Conservation (phyloP, 1,140 invertebrate species). For the Plectus sambesii region DNA sequence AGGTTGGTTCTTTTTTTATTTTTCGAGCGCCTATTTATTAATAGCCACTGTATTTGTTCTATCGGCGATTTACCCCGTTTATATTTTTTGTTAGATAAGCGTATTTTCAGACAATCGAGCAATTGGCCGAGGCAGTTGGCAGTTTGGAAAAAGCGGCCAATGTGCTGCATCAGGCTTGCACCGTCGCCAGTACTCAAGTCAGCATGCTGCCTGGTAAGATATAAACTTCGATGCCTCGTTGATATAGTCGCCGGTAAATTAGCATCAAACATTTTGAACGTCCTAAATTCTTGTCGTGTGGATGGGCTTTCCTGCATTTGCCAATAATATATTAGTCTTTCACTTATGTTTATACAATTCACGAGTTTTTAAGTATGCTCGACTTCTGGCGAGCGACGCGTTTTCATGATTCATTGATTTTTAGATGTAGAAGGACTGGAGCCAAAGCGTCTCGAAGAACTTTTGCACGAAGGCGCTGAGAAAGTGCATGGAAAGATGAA, state of each 20-base stretch:
- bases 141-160: constrained; percentile 21
- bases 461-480: background rate
- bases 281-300: no score
- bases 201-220: constrained; percentile 3
- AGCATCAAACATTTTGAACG: no score
- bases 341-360: no score
- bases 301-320: no score
- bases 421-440: background rate
- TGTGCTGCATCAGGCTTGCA: constrained; percentile 23
- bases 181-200: constrained; percentile 26
- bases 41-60: no score
- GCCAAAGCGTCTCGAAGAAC: background rate
- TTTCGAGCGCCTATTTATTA: no score
- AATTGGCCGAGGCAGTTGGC: background rate
- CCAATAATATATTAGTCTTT: no score
- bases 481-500: background rate
- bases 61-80: constrained; percentile 1
- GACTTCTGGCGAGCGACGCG: background rate
- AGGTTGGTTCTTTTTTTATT: no score
- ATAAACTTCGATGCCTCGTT: background rate
- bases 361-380: no score
- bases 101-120: constrained; percentile 18
- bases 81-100: no score
- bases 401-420: background rate
- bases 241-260: no score